A percentile compares a stretch with the other conserved stretches of the same genome.
Conservation (phyloP, 1,140 invertebrate species). For the Tetramorium simillimum region DNA sequence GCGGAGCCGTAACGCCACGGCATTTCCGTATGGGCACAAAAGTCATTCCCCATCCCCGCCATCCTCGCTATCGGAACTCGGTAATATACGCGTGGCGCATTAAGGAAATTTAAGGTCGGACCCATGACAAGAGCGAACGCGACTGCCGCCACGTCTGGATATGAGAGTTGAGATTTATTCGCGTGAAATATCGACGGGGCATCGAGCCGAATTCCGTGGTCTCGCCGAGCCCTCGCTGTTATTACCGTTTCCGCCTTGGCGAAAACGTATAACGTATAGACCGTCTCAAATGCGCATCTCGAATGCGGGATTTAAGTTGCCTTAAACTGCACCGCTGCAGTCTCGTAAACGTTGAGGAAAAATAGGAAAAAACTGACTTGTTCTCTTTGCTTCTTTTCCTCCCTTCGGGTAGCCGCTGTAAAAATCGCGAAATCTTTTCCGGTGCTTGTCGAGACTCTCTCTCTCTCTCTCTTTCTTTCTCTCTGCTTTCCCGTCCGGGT, state of each 20-base stretch:
- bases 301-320: slow-evolving; percentile 9
- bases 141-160: slow-evolving; percentile 70
- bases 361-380: background rate
- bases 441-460: background rate
- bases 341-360: background rate
- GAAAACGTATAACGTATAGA: slow-evolving; percentile 16
- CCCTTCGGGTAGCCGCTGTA: background rate
- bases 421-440: slow-evolving; percentile 20
- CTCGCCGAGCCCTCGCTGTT: background rate
- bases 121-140: slow-evolving; percentile 32
- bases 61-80: slow-evolving; percentile 50
- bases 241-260: slow-evolving; percentile 33
- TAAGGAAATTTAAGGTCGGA: slow-evolving; percentile 80
- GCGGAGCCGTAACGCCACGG: background rate
- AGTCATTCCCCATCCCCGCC: slow-evolving; percentile 47
- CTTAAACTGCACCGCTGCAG: background rate
- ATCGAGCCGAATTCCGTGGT: slow-evolving; percentile 13
- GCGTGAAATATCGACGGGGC: slow-evolving; percentile 74
- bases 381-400: background rate
- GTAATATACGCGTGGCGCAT: slow-evolving; percentile 78
- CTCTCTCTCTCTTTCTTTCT: background rate
- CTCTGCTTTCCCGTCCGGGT: background rate
- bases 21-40: slow-evolving; percentile 60
- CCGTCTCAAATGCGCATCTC: background rate
- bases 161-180: slow-evolving; percentile 79